Evolutionary conservation across 2,113 vertebrate genomes (phyloP), one percentile per base, ranked within the genome.

Genomic region (Tyto alba): DNA sequence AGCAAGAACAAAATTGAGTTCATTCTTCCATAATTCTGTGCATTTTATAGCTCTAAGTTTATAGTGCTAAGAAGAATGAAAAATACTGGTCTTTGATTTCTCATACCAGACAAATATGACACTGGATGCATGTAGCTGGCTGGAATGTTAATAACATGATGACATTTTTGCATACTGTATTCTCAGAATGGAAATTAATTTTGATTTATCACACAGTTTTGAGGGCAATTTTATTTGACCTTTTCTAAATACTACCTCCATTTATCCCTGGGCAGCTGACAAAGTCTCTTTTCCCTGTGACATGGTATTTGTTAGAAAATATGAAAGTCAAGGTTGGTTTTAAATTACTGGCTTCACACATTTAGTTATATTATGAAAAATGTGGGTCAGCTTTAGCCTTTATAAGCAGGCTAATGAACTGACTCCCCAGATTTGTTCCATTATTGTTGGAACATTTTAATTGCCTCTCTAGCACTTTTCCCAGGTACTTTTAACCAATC

Each of bases 161-260:
- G 74, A 85, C 78, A 89, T 84, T 94, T 96, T 93, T 96, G 43
- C 89, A 91, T 81, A 82, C n/a, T 88, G 34, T 95, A 40, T 79
- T 92, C 66, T 79, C 56, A 69, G 50, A 78, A 41, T 82, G 38
- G n/a, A 94, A 81, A 92, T 88, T 11, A 67, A 89, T 95, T 92
- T 79, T 80, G 69, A 90, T 93, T 95, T 93, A 80, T 84, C 64
- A 75, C 67, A 86, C n/a, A 84, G 68, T 48, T 91, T 90, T 96
- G 81, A 79, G 73, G 62, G 66, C 67, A 96, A 90, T 95, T 94
- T 95, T 92, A 83, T 90, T 91, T 96, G 94, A 94, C 88, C 90
- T 96, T 96, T 96, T 76, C 43, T 83, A 92, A 95, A 95, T 91
- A 92, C 36, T 93, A 59, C 83, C 21, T 79, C 66, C 45, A 67